Conservation (phyloP, 2,113 vertebrate species). For the Eidolon helvum region DNA sequence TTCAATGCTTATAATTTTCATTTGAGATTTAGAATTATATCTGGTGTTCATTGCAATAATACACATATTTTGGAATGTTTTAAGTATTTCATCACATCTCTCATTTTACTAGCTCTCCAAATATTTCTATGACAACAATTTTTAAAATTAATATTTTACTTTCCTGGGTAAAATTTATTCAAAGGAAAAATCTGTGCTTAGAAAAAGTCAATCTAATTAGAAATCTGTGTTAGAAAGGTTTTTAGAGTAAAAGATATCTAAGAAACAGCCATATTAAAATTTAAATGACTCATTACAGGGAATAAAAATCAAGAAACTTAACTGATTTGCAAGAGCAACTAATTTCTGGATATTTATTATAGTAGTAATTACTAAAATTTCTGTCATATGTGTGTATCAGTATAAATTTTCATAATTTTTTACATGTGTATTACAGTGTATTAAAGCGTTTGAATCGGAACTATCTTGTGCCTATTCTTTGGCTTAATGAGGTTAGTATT, state of each 20-base stretch:
- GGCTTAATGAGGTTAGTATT: slow-evolving; percentile 95
- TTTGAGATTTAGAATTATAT: background rate
- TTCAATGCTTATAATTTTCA: background rate
- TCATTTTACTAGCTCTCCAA: background rate
- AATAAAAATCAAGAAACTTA: slow-evolving; percentile 27
- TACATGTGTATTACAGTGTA: slow-evolving; percentile 82
- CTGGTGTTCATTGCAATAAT: background rate
- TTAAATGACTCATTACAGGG: background rate
- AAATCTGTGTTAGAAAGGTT: background rate
- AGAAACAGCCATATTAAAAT: background rate
- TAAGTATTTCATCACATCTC: background rate
- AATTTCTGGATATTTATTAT: background rate
- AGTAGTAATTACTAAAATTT: background rate
- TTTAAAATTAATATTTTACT: background rate
- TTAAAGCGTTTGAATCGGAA: slow-evolving; percentile 84
- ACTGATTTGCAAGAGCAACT: background rate
- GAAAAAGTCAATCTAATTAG: background rate
- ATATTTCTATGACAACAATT: background rate
- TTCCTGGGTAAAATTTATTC: background rate
- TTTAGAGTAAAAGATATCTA: background rate
- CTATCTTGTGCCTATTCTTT: slow-evolving; percentile 91
- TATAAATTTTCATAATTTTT: slow-evolving; percentile 48
- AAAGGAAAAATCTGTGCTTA: background rate
- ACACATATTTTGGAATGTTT: background rate
- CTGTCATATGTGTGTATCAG: background rate